Conservation (phyloP, 2,797 vertebrate genomes). For the Danio aesculapii region DNA sequence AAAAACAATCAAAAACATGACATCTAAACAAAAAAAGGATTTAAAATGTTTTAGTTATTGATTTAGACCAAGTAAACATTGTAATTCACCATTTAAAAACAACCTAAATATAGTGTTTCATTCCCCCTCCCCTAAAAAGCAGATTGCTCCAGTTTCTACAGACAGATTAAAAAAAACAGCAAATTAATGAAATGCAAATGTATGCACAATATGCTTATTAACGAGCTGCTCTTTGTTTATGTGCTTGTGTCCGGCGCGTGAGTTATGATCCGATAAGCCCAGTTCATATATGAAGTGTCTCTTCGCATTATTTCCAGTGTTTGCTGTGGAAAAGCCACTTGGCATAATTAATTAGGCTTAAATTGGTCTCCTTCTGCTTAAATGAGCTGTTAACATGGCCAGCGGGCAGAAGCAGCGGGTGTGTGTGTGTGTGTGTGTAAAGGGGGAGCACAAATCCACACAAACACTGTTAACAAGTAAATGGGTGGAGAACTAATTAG, state of each 20-base stretch:
- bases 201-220: slow-evolving; percentile 42
- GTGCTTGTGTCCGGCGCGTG: background rate
- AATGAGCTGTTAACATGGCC: slow-evolving; percentile 79
- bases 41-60: too few relatives aligned
- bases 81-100: too few relatives aligned
- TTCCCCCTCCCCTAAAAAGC: too few relatives aligned
- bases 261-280: slow-evolving; percentile 34
- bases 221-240: background rate
- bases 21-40: too few relatives aligned
- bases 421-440: slow-evolving; percentile 33
- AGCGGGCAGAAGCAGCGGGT: slow-evolving; percentile 67
- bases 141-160: background rate
- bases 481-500: slow-evolving; percentile 85
- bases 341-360: slow-evolving; percentile 80
- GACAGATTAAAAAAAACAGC: background rate
- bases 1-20: too few relatives aligned
- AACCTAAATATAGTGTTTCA: too few relatives aligned
- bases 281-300: slow-evolving; percentile 24
- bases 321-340: slow-evolving; percentile 66
- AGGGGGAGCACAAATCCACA: slow-evolving; percentile 75
- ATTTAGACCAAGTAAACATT: too few relatives aligned
- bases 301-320: slow-evolving; percentile 35
- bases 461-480: slow-evolving; percentile 83
- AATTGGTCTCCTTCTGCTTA: slow-evolving; percentile 69
- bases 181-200: slow-evolving; percentile 31